A percentile compares a stretch with the other conserved stretches of the same genome.
Evolutionary conservation across 2,113 vertebrate species (phyloP).

Genomic region (Anoura caudifer): DNA sequence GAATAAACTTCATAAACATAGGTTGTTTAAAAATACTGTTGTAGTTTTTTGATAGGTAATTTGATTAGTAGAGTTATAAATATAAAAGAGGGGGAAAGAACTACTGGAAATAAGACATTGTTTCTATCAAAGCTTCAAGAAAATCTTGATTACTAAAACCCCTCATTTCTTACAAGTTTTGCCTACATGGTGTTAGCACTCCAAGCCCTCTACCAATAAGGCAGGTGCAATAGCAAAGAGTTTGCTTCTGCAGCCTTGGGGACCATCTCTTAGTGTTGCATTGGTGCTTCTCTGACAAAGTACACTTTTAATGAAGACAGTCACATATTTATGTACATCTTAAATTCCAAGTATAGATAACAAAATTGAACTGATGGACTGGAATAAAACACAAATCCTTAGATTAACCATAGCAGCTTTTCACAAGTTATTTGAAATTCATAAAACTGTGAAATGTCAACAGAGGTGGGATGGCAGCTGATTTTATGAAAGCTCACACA

Average conservation of each 20-base stretch:
- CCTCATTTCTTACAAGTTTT: slow-evolving; percentile 74
- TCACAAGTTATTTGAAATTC: slow-evolving; percentile 40
- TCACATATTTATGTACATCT: neutral
- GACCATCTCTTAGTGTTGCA: slow-evolving; percentile 34
- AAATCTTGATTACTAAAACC: slow-evolving; percentile 68
- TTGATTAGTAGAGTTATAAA: slow-evolving; percentile 64
- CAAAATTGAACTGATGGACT: slow-evolving; percentile 4
- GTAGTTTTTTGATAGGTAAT: slow-evolving; percentile 52
- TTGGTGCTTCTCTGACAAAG: slow-evolving; percentile 61
- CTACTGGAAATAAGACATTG: slow-evolving; percentile 62
- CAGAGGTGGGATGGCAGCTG: slow-evolving; percentile 31
- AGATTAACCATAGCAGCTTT: slow-evolving; percentile 23
- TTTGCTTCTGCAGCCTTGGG: slow-evolving; percentile 61
- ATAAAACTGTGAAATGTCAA: slow-evolving; percentile 58
- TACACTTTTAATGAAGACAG: slow-evolving; percentile 55
- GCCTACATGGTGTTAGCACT: slow-evolving; percentile 76
- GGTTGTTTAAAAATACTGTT: slow-evolving; percentile 58
- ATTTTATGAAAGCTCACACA: slow-evolving; percentile 49
- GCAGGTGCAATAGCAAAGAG: slow-evolving; percentile 72
- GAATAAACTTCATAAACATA: slow-evolving; percentile 60
- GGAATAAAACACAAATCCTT: slow-evolving; percentile 37
- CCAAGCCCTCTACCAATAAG: slow-evolving; percentile 76
- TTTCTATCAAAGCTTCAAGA: slow-evolving; percentile 61
- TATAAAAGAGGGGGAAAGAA: slow-evolving; percentile 56
- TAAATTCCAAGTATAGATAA: slow-evolving; percentile 50